Evolutionary conservation across 2,113 vertebrate genomes (phyloP), one percentile per base, ranked within the genome.

Genomic region (Tachycineta bicolor): DNA sequence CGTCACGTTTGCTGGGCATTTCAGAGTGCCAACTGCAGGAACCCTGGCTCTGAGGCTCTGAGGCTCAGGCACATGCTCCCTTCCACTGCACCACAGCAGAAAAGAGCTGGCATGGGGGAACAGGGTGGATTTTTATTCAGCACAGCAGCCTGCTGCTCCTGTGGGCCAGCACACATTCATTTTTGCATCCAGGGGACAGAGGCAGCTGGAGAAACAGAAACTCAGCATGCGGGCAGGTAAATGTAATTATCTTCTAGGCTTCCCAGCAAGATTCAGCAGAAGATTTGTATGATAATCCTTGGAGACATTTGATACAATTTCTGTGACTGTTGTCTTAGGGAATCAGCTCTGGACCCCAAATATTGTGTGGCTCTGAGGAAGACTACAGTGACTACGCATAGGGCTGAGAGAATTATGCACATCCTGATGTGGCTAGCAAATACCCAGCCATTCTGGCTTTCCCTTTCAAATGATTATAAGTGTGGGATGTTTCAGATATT

Each of bases 21-120:
- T 67, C 56, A 23, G 39, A 4, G 3, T 15, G n/a, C 10, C 21
- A 3, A 0, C 22, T 21, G 22, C 28, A 60, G 59, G n/a, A 84
- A 23, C 11, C 3, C 10, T 16, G 12, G n/a, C 50, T 31, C 82
- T 0, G 3, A 62, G 12, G n/a, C 50, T 31, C 82, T 0, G 3
- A 62, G 25, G 75, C 67, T 44, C 0, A 0, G 65, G 10, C 14
- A 64, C 0, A 0, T 9, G n/a, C 18, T 94, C 46, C 21, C 28
- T 90, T 28, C 58, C 5, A 6, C 47, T 24, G 31, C 9, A 52
- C 31, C 34, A 37, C 41, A 39, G 55, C 12, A 88, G 31, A 46
- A 41, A 28, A 56, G 52, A 80, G 19, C 17, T 10, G 25, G 17
- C 13, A 14, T 14, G 41, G 70, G 22, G 20, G 9, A 68, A 22